phyloP scores from a whole-genome alignment of 2,113 vertebrate genomes.

The Chionomys nivalis region DNA sequence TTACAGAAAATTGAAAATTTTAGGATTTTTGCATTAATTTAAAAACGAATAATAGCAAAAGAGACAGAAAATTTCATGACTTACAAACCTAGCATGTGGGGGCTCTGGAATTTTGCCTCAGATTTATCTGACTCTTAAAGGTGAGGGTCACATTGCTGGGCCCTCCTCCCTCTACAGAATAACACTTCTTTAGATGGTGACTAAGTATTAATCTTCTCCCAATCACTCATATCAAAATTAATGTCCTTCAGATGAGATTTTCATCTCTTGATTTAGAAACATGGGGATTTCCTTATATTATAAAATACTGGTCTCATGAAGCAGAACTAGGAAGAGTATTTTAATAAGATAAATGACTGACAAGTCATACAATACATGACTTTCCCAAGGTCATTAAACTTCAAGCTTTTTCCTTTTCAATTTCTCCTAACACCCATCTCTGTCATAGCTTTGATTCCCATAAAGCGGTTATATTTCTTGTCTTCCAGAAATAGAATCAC shows the following conservation, averaged over 20 bases:
- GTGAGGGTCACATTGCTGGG: not conserved
- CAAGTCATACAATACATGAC: not conserved
- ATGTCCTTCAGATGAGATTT: constrained; percentile 11
- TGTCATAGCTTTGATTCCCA: not conserved
- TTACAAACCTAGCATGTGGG: not conserved
- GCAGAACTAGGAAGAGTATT: not conserved
- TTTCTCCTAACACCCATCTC: not conserved
- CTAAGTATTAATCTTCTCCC: constrained; percentile 45
- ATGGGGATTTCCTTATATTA: constrained; percentile 5
- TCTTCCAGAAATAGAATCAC: constrained; percentile 22
- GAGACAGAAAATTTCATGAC: not conserved
- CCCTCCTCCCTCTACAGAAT: not conserved
- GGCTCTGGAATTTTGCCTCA: not conserved
- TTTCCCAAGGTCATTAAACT: constrained; percentile 11
- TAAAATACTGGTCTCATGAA: constrained; percentile 10
- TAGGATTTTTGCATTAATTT: constrained; percentile 1
- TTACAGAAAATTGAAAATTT: constrained; percentile 15
- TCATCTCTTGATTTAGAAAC: constrained; percentile 37
- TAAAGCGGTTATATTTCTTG: not conserved
- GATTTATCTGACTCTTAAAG: not conserved
- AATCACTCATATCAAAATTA: constrained; percentile 29
- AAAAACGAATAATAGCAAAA: not conserved
- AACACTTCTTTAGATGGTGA: not conserved
- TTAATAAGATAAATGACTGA: constrained; percentile 28
- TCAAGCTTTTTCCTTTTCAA: not conserved